Evolutionary conservation across 2,797 vertebrate genomes (phyloP).

Genomic region (Trachurus trachurus): DNA sequence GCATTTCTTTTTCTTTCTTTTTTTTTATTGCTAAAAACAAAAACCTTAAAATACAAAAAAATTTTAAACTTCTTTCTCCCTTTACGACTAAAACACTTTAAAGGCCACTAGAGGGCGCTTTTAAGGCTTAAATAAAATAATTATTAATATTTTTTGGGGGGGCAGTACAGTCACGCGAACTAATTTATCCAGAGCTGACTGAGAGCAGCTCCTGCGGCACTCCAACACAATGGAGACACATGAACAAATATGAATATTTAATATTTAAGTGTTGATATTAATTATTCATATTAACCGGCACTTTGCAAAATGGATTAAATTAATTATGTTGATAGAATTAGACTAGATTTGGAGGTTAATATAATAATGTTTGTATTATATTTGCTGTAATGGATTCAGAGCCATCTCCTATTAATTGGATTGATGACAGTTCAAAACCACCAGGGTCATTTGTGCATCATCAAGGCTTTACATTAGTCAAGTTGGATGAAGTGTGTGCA

Average conservation of each 20-base stretch:
- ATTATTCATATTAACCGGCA: constrained; percentile 82
- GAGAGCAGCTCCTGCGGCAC: constrained; percentile 32
- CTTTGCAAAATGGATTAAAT: constrained; percentile 81
- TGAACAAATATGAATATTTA: constrained; percentile 84
- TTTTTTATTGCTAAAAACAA: too few species aligned
- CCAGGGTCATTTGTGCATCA: constrained; percentile 72
- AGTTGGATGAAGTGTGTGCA: constrained; percentile 45
- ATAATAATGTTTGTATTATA: constrained; percentile 86
- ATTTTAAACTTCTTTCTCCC: too few species aligned
- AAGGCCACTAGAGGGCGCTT: not conserved
- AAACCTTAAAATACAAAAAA: too few species aligned
- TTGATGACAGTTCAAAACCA: constrained; percentile 78
- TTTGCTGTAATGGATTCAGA: constrained; percentile 81
- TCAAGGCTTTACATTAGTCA: constrained; percentile 61
- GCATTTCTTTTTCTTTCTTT: too few species aligned
- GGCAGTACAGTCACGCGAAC: not conserved
- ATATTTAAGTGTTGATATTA: constrained; percentile 82
- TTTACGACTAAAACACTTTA: too few species aligned
- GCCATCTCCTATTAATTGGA: constrained; percentile 83
- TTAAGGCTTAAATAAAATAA: not conserved
- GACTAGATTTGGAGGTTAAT: constrained; percentile 81
- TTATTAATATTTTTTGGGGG: not conserved
- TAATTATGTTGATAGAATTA: constrained; percentile 86
- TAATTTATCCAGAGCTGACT: not conserved
- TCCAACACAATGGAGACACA: constrained; percentile 52